Evolutionary conservation across 1,140 invertebrate species (phyloP), one percentile per base, ranked within the genome.

Genomic region (Apis mellifera): DNA sequence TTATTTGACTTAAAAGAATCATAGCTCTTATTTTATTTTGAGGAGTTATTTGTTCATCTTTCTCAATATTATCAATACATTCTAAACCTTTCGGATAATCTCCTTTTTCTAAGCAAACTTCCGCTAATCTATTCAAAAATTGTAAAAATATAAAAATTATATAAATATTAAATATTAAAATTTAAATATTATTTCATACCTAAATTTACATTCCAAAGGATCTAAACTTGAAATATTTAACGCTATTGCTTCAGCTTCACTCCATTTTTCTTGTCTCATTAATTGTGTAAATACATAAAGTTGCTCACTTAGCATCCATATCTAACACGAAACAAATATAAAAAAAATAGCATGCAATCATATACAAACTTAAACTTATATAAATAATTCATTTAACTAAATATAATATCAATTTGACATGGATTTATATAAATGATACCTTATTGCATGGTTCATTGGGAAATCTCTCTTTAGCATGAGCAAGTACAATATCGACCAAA

Each of bases 201-300:
- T 93, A 42, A 95, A 93, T 81, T 92, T 89, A 88, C 96, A 96
- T 86, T 97, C 97, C 88, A 96, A 95, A 73, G 95, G 92, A 92
- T 97, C 96, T 9, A 97, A 94, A 15, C 97, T 95, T 70, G 96
- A 95, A 48, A 98, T 94, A 92, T 97, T 96, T 70, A 94, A 93
- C 68, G 97, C 97, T 71, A 96, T 96, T 70, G 96, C 95, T 83
- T 97, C 96, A 0, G 97, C 97, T 79, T 97, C 96, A 50, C 95
- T 95, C 96, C 97, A 97, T 84, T 96, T 96, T 75, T 97, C 96
- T 91, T 95, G 94, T 88, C 96, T 95, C 69, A 97, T 86, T 64
- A 95, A 90, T 91, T 95, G 90, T 52, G 95, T 94, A 90, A 96
- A 96, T 87, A 94, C 91, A 83, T 96, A 93, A 65, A 96, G 89